phyloP scores from a whole-genome alignment of 2,888 invertebrate genomes.

The Lymantria monacha region DNA sequence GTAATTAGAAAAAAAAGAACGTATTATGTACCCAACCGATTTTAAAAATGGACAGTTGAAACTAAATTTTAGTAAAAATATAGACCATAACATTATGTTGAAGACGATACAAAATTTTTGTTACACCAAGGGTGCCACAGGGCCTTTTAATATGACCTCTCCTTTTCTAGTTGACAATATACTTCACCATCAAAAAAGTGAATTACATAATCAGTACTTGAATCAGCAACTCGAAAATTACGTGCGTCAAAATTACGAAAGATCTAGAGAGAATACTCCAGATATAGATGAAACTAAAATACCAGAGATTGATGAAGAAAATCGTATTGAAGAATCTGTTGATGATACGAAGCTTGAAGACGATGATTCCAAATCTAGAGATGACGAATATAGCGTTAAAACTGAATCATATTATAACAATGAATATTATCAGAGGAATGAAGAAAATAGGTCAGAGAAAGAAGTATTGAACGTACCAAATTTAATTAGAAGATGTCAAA shows the following conservation, averaged over 20 bases:
- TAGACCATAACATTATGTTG: conserved; percentile 76
- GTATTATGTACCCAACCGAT: conserved; percentile 76
- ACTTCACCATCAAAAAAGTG: conserved; percentile 80
- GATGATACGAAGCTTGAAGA: conserved; percentile 54
- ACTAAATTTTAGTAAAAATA: conserved; percentile 59
- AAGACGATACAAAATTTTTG: conserved; percentile 74
- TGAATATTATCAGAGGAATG: conserved; percentile 55
- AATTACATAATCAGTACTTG: conserved; percentile 77
- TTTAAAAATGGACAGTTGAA: conserved; percentile 71
- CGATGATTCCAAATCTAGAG: conserved; percentile 52
- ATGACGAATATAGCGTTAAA: conserved; percentile 58
- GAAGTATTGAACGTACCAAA: conserved; percentile 70
- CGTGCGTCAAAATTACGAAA: conserved; percentile 57
- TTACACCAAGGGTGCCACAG: conserved; percentile 59
- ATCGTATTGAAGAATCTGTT: conserved; percentile 43
- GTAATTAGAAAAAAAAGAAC: conserved; percentile 24
- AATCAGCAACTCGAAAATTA: conserved; percentile 77
- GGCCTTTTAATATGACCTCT: conserved; percentile 79
- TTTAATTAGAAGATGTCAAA: conserved; percentile 72
- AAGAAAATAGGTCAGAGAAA: conserved; percentile 51
- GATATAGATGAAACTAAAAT: conserved; percentile 60
- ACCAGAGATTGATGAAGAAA: conserved; percentile 52
- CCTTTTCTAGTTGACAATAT: conserved; percentile 84
- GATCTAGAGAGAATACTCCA: conserved; percentile 65
- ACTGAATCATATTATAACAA: conserved; percentile 59